Percentiles rank a stretch among this genome's conserved stretches.
Conservation (phyloP, 2,113 vertebrate species). For the Xyliphius kryptos region DNA sequence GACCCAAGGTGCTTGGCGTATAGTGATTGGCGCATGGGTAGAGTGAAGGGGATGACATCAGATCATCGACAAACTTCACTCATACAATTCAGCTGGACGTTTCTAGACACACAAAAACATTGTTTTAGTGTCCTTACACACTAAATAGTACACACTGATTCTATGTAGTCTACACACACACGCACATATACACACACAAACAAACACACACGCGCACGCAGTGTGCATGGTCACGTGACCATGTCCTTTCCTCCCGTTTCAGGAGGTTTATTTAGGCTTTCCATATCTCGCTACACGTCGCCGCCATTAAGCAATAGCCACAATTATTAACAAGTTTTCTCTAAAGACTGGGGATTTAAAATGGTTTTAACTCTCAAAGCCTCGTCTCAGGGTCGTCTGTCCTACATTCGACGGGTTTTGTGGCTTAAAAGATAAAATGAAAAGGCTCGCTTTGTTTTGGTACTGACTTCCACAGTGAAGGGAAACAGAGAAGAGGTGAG, state of each 20-base stretch:
- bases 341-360: constrained; percentile 35
- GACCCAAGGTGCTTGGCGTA: too few relatives aligned
- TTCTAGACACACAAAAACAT: background rate
- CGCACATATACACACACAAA: too few relatives aligned
- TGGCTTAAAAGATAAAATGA: background rate
- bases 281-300: constrained; percentile 50
- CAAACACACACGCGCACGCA: background rate
- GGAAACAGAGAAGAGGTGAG: constrained; percentile 2
- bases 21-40: too few relatives aligned
- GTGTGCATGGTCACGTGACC: constrained; percentile 56
- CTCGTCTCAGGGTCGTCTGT: too few relatives aligned
- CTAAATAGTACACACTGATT: background rate
- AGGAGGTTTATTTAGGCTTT: constrained; percentile 60
- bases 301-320: constrained; percentile 63
- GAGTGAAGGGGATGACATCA: too few relatives aligned
- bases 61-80: too few relatives aligned
- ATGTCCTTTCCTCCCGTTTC: constrained; percentile 31
- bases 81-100: too few relatives aligned
- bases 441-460: constrained; percentile 41
- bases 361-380: constrained; percentile 33
- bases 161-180: background rate
- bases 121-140: background rate
- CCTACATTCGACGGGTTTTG: background rate
- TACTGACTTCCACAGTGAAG: constrained; percentile 9
- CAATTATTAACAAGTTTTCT: constrained; percentile 29